A percentile compares a stretch with the other conserved stretches of the same genome.
phyloP scores from a whole-genome alignment of 1,140 invertebrate genomes.

The Lysiphlebus fabarum region DNA sequence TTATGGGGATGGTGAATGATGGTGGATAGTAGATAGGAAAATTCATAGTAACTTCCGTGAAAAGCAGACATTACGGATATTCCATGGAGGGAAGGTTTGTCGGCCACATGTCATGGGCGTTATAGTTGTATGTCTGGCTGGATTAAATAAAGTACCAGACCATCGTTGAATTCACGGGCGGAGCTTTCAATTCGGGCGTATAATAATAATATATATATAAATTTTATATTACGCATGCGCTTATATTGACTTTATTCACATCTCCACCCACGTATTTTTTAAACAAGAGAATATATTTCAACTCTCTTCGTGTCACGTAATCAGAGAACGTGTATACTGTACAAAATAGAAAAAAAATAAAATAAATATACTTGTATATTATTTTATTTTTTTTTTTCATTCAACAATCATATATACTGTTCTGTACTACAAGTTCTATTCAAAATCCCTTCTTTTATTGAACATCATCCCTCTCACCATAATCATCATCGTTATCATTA shows the following conservation, averaged over 20 bases:
- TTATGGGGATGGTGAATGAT: not conserved
- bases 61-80: not conserved
- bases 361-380: slow-evolving; percentile 19
- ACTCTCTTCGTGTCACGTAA: slow-evolving; percentile 32
- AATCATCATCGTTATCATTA: not conserved
- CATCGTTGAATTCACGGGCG: slow-evolving; percentile 38
- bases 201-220: no score
- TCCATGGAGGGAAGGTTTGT: slow-evolving; percentile 20
- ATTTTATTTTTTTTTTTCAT: slow-evolving; percentile 30
- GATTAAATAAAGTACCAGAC: slow-evolving; percentile 46
- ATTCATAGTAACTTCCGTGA: slow-evolving; percentile 3
- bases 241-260: not conserved
- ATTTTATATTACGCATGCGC: slow-evolving; percentile 34
- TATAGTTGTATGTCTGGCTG: slow-evolving; percentile 20
- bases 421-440: slow-evolving; percentile 1
- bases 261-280: slow-evolving; percentile 5
- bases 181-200: slow-evolving; percentile 43
- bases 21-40: not conserved
- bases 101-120: slow-evolving; percentile 44
- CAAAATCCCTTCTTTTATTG: no score
- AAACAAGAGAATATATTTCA: slow-evolving; percentile 31
- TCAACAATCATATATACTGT: not conserved
- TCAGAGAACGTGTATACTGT: slow-evolving; percentile 19
- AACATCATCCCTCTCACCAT: not conserved
- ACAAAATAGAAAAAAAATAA: slow-evolving; percentile 23